Conservation (phyloP, 2,113 vertebrate genomes). For the Sebastes fasciatus region DNA sequence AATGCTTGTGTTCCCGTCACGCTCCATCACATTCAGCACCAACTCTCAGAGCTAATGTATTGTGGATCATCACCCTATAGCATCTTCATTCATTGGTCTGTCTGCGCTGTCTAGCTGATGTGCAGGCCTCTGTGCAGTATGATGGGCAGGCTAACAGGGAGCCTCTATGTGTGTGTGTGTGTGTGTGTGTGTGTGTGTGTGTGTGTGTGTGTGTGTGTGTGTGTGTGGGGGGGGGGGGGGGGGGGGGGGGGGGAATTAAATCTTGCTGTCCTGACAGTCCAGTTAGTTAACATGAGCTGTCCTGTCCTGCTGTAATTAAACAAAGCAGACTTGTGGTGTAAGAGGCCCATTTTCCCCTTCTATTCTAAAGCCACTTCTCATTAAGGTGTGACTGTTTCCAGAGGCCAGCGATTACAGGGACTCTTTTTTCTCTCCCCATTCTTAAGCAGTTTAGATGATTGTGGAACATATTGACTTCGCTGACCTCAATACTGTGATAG, state of each 20-base stretch:
- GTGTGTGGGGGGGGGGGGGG: neutral
- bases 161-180: neutral
- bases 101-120: neutral
- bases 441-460: neutral
- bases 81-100: neutral
- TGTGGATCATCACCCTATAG: neutral
- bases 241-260: constrained; percentile 21
- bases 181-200: constrained; percentile 2
- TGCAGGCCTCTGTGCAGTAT: neutral
- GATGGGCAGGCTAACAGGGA: neutral
- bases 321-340: constrained; percentile 29
- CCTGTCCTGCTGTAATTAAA: constrained; percentile 46
- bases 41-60: neutral
- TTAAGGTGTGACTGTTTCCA: constrained; percentile 29
- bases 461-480: neutral
- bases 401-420: constrained; percentile 25
- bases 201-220: too few relatives aligned
- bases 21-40: neutral
- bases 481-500: neutral
- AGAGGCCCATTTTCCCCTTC: constrained; percentile 1
- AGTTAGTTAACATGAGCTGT: constrained; percentile 27
- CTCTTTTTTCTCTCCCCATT: too few relatives aligned
- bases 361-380: constrained; percentile 48
- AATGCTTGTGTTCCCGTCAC: neutral
- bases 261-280: constrained; percentile 28